These are phyloP conservation scores for Gobiocypris rarus DNA, from an alignment of 2,113 vertebrate genomes.

Conservation along the genomic window DNA sequence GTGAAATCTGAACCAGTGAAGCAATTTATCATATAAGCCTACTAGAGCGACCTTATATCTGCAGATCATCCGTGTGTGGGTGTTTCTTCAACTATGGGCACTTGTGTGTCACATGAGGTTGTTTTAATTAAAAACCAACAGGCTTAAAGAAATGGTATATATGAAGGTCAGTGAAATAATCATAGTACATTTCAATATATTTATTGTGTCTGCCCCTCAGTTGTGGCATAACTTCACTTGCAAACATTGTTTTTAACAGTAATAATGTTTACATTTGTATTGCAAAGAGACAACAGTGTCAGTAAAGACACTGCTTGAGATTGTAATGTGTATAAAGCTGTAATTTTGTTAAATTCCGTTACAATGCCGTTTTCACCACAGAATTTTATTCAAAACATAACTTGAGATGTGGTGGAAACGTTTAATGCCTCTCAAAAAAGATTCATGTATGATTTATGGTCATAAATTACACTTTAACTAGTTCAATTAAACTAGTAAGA, in stretches of 20 bases:
- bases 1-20: constrained; percentile 6
- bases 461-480: not conserved
- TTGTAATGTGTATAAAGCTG: not conserved
- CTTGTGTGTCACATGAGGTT: not conserved
- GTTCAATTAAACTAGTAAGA: not conserved
- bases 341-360: too few relatives aligned
- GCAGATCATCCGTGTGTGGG: not conserved
- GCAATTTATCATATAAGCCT: not conserved
- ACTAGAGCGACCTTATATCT: not conserved
- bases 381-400: not conserved
- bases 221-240: too few relatives aligned
- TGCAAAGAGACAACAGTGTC: too few relatives aligned
- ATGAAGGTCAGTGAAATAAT: not conserved
- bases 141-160: not conserved
- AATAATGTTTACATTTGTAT: too few relatives aligned
- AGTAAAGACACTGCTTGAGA: too few relatives aligned
- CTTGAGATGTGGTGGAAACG: not conserved
- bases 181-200: too few relatives aligned
- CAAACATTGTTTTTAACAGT: too few relatives aligned
- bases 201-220: too few relatives aligned
- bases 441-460: not conserved
- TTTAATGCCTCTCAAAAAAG: not conserved
- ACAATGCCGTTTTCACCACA: not conserved
- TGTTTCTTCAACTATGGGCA: constrained; percentile 20
- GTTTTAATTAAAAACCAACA: not conserved